A percentile compares a stretch with the other conserved stretches of the same genome.
Evolutionary conservation across 2,113 vertebrate species (phyloP).

Genomic region (Chaenocephalus aceratus): DNA sequence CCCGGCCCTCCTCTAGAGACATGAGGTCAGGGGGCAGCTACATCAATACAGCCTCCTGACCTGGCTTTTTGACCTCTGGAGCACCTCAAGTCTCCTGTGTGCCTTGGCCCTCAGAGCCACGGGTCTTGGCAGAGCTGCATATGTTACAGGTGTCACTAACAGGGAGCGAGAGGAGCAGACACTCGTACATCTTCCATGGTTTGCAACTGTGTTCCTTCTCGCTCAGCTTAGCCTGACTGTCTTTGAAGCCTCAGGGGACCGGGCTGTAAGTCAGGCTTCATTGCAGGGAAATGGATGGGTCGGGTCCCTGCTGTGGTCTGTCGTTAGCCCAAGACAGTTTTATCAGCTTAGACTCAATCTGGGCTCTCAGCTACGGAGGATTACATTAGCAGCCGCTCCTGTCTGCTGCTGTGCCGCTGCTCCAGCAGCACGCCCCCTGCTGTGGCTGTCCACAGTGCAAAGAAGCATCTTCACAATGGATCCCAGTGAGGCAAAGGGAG

Average conservation of each 20-base stretch:
- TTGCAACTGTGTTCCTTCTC: slow-evolving; percentile 52
- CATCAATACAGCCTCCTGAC: slow-evolving; percentile 72
- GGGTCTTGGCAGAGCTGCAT: slow-evolving; percentile 23
- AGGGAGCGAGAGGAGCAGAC: slow-evolving; percentile 31
- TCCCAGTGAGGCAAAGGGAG: slow-evolving; percentile 45
- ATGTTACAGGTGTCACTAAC: slow-evolving; percentile 53
- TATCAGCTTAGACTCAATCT: slow-evolving; percentile 71
- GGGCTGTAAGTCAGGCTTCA: slow-evolving; percentile 75
- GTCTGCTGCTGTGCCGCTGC: slow-evolving; percentile 42
- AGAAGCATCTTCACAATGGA: slow-evolving; percentile 60
- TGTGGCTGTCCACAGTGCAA: slow-evolving; percentile 27
- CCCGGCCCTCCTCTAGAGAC: slow-evolving; percentile 65
- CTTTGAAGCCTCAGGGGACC: slow-evolving; percentile 79
- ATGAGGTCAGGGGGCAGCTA: slow-evolving; percentile 66
- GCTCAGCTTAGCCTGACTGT: slow-evolving; percentile 26
- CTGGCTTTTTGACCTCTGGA: slow-evolving; percentile 69
- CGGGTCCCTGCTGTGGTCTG: slow-evolving; percentile 78
- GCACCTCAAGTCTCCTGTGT: slow-evolving; percentile 53
- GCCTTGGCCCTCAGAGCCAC: slow-evolving; percentile 39
- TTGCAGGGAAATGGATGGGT: slow-evolving; percentile 81
- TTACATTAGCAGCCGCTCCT: slow-evolving; percentile 64
- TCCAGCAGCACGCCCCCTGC: slow-evolving; percentile 55
- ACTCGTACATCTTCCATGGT: slow-evolving; percentile 2
- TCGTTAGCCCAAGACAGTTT: slow-evolving; percentile 75
- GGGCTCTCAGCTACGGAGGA: slow-evolving; percentile 60